A percentile compares a stretch with the other conserved stretches of the same genome.
phyloP scores from a whole-genome alignment of 2,888 invertebrate genomes.

The Pimpla rufipes region DNA sequence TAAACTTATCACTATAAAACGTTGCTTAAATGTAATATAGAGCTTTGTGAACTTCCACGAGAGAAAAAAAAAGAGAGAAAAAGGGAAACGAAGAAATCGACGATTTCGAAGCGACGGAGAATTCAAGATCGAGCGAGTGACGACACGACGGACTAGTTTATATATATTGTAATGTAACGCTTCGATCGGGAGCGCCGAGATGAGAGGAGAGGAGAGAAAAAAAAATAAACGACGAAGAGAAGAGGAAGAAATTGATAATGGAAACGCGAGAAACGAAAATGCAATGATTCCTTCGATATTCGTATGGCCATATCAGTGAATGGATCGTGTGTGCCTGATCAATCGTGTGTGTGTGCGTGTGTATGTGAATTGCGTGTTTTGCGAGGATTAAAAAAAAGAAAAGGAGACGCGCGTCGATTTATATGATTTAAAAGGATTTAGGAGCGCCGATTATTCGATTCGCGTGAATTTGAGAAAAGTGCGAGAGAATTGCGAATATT shows the following conservation, averaged over 20 bases:
- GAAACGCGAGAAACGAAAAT: slow-evolving; percentile 42
- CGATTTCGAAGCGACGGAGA: neutral
- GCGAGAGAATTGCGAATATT: no score
- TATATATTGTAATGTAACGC: slow-evolving; percentile 54
- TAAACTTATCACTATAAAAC: slow-evolving; percentile 58
- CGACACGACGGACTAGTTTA: neutral
- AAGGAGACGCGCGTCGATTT: slow-evolving; percentile 18
- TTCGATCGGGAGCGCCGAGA: slow-evolving; percentile 45
- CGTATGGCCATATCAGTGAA: slow-evolving; percentile 68
- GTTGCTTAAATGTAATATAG: slow-evolving; percentile 62
- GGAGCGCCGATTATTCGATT: no score
- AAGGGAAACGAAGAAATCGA: slow-evolving; percentile 5
- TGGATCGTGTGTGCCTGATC: slow-evolving; percentile 53
- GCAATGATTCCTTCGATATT: slow-evolving; percentile 61
- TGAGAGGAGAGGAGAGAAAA: no score
- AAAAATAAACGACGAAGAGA: slow-evolving; percentile 13
- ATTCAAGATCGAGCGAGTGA: slow-evolving; percentile 24
- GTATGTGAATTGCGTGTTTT: slow-evolving; percentile 24
- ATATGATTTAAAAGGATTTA: slow-evolving; percentile 21
- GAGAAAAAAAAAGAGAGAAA: slow-evolving; percentile 5
- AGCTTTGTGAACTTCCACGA: slow-evolving; percentile 59
- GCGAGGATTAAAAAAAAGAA: slow-evolving; percentile 20
- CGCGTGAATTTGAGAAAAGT: no score
- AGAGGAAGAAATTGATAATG: slow-evolving; percentile 53
- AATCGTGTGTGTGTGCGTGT: slow-evolving; percentile 25